Evolutionary conservation across 2,888 invertebrate genomes (phyloP).

Genomic region (Dexiosoma caninum): DNA sequence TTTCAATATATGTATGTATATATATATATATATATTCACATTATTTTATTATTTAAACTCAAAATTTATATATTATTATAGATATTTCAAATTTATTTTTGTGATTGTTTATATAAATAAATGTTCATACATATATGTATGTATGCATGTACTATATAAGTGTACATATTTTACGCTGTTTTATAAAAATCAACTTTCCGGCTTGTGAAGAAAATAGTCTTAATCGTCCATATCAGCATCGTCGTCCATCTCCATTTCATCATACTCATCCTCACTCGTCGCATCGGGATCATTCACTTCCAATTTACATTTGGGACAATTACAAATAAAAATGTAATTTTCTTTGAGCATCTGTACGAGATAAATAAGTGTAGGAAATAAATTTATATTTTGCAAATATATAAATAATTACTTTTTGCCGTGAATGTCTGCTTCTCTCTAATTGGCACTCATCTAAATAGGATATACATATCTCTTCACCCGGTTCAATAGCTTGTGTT

Average conservation of each 20-base stretch:
- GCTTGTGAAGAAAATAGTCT: no score
- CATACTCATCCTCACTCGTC: conserved; percentile 88
- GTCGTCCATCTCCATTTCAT: conserved; percentile 75
- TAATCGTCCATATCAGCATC: conserved; percentile 67
- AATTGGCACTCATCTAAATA: conserved; percentile 92
- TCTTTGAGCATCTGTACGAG: conserved; percentile 80
- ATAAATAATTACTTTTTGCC: conserved; percentile 83
- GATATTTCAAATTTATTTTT: no score
- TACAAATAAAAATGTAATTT: conserved; percentile 89
- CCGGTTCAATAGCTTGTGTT: conserved; percentile 83
- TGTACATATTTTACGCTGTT: no score
- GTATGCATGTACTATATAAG: no score
- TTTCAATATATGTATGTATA: neutral
- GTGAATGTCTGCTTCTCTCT: conserved; percentile 88
- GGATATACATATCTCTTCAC: conserved; percentile 93
- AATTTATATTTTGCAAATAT: neutral
- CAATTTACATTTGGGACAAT: conserved; percentile 86
- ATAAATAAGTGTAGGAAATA: neutral
- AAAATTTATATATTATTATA: no score
- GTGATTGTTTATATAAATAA: no score
- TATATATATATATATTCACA: neutral
- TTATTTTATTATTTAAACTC: neutral
- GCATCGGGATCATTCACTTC: conserved; percentile 87
- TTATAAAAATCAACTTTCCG: no score
- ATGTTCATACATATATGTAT: no score